Evolutionary conservation across 2,113 vertebrate genomes (phyloP).

Genomic region (Leuciscus idus): DNA sequence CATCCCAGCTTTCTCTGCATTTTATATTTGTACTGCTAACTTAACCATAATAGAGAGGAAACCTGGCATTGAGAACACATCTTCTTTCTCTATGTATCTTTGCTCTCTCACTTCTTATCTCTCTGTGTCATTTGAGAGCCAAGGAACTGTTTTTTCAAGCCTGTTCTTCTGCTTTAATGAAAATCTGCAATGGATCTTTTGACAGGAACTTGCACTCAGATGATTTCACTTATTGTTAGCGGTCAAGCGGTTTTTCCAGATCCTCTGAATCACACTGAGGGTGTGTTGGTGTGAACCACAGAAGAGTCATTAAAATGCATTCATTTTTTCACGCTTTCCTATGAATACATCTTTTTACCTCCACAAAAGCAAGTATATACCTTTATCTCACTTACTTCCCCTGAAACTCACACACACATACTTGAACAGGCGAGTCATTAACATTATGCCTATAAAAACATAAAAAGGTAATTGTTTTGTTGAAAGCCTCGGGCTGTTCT

Average conservation of each 20-base stretch:
- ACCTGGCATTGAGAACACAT: neutral
- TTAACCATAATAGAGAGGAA: conserved; percentile 19
- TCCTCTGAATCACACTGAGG: neutral
- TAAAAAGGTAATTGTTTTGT: conserved; percentile 29
- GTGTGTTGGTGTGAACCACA: conserved; percentile 32
- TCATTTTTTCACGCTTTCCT: neutral
- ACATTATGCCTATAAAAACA: conserved; percentile 9
- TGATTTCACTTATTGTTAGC: conserved; percentile 20
- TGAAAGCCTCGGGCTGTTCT: conserved; percentile 11
- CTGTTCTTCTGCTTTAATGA: neutral
- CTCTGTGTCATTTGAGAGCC: neutral
- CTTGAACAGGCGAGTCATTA: conserved; percentile 35
- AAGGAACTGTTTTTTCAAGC: conserved; percentile 2
- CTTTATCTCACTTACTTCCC: neutral
- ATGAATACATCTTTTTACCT: neutral
- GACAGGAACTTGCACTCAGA: neutral
- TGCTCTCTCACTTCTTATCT: neutral
- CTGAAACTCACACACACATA: conserved; percentile 5
- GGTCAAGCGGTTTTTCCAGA: neutral
- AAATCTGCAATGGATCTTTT: neutral
- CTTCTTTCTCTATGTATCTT: conserved; percentile 21
- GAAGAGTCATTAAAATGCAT: conserved; percentile 7
- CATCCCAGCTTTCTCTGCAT: neutral
- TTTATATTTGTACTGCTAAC: conserved; percentile 3
- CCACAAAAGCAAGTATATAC: neutral